Evolutionary conservation across 1,140 invertebrate species (phyloP), one percentile per base, ranked within the genome.

Genomic region (Hermetia illucens): DNA sequence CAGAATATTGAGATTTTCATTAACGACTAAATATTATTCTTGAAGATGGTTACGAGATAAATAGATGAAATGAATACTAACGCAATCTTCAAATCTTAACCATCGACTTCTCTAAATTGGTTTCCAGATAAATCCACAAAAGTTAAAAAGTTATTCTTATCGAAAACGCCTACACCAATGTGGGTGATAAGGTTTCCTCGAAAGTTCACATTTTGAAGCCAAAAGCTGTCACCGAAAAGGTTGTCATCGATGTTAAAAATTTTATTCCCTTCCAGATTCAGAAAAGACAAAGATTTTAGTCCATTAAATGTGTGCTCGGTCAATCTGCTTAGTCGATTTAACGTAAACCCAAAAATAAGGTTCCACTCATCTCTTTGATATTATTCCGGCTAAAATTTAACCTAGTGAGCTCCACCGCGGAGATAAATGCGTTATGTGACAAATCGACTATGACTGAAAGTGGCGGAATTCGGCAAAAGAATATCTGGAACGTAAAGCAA

Each of bases 301-400:
- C 55, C 56, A 17, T 45, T 48, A 36, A 60, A 60, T 1, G 53
- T 50, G 41, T 51, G 53, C 17, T 50, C 51, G 24, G 51, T 54
- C 4, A 60, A 25, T 5, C 42, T 6, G 1, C 42, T n/a, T 5
- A 59, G 53, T 0, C 46, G 34, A 34, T 60, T 60, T 53, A 45
- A 10, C 53, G 51, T 21, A 60, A 30, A 0, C 54, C 57, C 8
- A 50, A 51, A 5, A 60, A 60, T 2, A 58, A 50, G 0, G 57
- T 57, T 0, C 56, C 52, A 34, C 45, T 45, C 8, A 60, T 44
- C 13, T 51, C 45, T 4, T 48, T 52, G 9, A 60, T 37, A 29
- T 59, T 54, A 44, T 60, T 60, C 29, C 55, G 46, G 34, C 47
- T 44, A 39, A 57, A 32, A 36, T 60, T 59, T 31, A 60, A 30